These are phyloP conservation scores for Poeciliopsis retropinna DNA, from an alignment of 2,113 vertebrate species.

Conservation along the genomic window DNA sequence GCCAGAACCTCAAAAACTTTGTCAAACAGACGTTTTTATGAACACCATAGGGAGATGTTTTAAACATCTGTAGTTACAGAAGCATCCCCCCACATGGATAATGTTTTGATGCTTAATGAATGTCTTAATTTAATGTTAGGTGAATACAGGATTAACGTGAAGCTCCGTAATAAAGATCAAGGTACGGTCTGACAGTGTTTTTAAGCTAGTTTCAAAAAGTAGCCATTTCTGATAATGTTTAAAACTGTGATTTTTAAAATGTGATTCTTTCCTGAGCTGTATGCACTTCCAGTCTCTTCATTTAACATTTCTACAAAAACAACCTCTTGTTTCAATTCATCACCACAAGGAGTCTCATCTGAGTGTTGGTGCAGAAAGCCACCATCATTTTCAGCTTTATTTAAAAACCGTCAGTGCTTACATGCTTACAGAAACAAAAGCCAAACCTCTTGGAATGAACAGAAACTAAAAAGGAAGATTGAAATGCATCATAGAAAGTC, in stretches of 20 bases:
- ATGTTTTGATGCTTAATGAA: neutral
- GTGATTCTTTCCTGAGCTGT: conserved; percentile 23
- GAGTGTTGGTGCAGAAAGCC: conserved; percentile 16
- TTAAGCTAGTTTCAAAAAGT: conserved; percentile 3
- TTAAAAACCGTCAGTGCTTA: conserved; percentile 76
- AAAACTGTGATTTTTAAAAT: conserved; percentile 25
- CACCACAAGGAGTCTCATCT: conserved; percentile 9
- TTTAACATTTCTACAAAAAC: neutral
- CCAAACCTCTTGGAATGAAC: conserved; percentile 67
- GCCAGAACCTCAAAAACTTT: neutral
- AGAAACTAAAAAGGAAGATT: conserved; percentile 64
- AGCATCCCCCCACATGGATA: conserved; percentile 1
- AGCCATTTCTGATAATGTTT: conserved; percentile 14
- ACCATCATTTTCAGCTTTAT: conserved; percentile 71
- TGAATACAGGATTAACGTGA: neutral
- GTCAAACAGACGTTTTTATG: neutral
- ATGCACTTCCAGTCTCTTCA: neutral
- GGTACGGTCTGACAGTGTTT: neutral
- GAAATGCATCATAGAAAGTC: conserved; percentile 47
- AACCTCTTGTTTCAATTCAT: neutral
- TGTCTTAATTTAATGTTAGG: neutral
- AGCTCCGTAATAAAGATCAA: neutral
- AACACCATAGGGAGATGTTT: neutral
- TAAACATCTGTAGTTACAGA: neutral
- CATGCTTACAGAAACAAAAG: conserved; percentile 74